A percentile compares a stretch with the other conserved stretches of the same genome.
phyloP scores from a whole-genome alignment of 2,113 vertebrate species.

The Tringa solitaria region DNA sequence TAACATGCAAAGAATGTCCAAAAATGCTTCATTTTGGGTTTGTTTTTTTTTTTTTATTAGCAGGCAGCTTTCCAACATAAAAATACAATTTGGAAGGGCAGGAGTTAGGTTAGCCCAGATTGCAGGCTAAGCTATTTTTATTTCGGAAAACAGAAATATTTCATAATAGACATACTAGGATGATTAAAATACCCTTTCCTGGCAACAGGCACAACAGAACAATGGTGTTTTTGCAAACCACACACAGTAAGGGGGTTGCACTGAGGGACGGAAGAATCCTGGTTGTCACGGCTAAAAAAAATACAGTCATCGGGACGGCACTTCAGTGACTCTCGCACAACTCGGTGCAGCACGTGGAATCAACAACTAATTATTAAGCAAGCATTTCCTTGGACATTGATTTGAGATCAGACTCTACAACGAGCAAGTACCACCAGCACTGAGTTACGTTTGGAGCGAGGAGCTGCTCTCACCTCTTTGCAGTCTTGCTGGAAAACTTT shows the following conservation, averaged over 20 bases:
- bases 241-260: neutral
- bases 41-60: neutral
- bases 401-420: neutral
- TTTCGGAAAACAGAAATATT: neutral
- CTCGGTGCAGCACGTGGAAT: neutral
- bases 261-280: neutral
- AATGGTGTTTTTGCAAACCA: neutral
- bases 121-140: neutral
- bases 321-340: neutral
- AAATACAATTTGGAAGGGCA: neutral
- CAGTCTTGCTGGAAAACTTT: neutral
- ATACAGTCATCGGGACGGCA: neutral
- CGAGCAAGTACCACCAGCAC: neutral
- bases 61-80: neutral
- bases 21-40: neutral
- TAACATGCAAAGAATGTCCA: neutral
- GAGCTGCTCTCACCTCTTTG: neutral
- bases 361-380: neutral
- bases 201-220: neutral
- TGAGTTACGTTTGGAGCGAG: neutral
- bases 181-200: slow-evolving; percentile 15
- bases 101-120: neutral
- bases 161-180: neutral
- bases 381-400: neutral
- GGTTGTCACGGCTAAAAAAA: neutral